Evolutionary conservation across 2,113 vertebrate species (phyloP).

Genomic region (Coptodon bakossiorum): DNA sequence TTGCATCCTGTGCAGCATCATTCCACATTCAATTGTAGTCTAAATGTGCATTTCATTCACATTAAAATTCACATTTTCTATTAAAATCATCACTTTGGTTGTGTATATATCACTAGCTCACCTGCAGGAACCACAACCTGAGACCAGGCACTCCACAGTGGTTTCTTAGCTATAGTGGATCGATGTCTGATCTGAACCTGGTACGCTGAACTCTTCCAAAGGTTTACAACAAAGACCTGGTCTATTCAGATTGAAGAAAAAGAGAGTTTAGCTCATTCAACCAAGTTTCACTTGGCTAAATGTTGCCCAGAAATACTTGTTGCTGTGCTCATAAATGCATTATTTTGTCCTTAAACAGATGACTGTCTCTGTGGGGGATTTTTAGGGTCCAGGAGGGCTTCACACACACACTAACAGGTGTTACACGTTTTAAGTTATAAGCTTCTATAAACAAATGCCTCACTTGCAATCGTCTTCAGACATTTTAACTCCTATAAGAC

Average conservation of each 20-base stretch:
- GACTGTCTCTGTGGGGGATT: not conserved
- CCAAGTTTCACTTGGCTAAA: not conserved
- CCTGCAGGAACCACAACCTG: constrained; percentile 45
- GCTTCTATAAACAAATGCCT: not conserved
- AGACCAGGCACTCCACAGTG: constrained; percentile 65
- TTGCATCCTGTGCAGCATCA: not conserved
- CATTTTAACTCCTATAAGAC: not conserved
- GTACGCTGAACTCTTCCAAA: constrained; percentile 21
- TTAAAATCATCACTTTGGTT: not conserved
- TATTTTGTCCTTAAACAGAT: not conserved
- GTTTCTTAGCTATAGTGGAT: not conserved
- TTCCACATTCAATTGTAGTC: not conserved
- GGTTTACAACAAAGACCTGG: not conserved
- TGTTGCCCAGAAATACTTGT: not conserved
- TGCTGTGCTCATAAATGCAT: not conserved
- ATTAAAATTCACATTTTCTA: not conserved
- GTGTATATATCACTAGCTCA: not conserved
- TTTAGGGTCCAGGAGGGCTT: not conserved
- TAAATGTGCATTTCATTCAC: rapidly evolving
- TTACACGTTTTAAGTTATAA: rapidly evolving
- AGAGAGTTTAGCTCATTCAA: not conserved
- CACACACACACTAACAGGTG: not conserved
- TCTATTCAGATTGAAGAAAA: constrained; percentile 23
- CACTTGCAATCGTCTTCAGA: not conserved
- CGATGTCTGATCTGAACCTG: constrained; percentile 40